Conservation (phyloP, 2,797 vertebrate species). For the Cyclura pinguis region DNA sequence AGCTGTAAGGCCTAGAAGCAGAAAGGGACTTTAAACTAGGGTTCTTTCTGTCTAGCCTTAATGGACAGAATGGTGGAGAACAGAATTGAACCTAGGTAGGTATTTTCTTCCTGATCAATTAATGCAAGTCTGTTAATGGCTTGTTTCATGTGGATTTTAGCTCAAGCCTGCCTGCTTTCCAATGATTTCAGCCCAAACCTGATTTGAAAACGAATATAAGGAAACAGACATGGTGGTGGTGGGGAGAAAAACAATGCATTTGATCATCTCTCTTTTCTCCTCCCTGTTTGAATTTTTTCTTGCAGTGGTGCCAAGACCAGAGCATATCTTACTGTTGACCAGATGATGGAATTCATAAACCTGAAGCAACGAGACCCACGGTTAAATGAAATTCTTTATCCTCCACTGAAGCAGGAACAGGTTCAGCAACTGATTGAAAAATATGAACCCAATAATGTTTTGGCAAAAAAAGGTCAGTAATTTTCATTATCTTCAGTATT, state of each 20-base stretch:
- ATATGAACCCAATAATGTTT: constrained; percentile 88
- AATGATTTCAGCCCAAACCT: constrained; percentile 5
- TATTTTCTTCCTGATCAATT: too few relatives aligned
- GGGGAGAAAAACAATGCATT: constrained; percentile 24
- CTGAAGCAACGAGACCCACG: constrained; percentile 94
- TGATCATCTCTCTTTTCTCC: constrained; percentile 35
- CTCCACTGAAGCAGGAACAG: constrained; percentile 94
- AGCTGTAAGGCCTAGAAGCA: too few relatives aligned
- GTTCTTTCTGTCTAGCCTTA: too few relatives aligned
- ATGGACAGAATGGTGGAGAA: too few relatives aligned
- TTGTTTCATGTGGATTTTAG: too few relatives aligned
- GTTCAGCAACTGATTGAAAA: constrained; percentile 96
- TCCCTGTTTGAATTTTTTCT: constrained; percentile 49
- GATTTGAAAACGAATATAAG: background rate
- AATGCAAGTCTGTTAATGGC: too few relatives aligned
- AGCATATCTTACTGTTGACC: constrained; percentile 92
- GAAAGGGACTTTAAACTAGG: too few relatives aligned
- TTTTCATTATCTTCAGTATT: constrained; percentile 13
- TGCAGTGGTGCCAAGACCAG: constrained; percentile 93
- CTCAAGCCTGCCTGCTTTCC: too few relatives aligned
- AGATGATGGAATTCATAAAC: constrained; percentile 98
- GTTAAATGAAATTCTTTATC: constrained; percentile 97
- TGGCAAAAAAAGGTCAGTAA: constrained; percentile 92
- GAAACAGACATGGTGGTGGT: background rate
- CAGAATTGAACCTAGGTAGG: too few relatives aligned